Conservation (phyloP, 2,113 vertebrate genomes). For the Channa argus region DNA sequence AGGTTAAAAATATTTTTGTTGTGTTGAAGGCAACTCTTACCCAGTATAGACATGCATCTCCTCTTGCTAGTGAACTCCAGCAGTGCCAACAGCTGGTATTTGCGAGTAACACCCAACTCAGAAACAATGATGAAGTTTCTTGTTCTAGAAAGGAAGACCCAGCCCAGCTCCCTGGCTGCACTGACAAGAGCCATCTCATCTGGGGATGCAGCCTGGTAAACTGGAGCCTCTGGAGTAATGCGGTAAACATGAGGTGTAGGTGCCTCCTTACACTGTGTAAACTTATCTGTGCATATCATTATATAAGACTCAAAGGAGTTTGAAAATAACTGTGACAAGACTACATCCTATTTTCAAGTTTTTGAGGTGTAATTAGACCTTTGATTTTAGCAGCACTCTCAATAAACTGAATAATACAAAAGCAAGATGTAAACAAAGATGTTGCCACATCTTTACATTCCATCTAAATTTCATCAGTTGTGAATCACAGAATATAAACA, state of each 20-base stretch:
- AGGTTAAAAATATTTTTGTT: background rate
- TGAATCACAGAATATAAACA: background rate
- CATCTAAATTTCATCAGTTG: background rate
- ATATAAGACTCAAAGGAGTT: background rate
- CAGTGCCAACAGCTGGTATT: slow-evolving; percentile 89
- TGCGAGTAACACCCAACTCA: slow-evolving; percentile 86
- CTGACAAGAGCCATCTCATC: slow-evolving; percentile 92
- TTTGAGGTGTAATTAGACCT: background rate
- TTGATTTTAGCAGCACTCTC: background rate
- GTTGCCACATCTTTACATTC: no score
- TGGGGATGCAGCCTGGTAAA: slow-evolving; percentile 93
- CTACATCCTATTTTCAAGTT: background rate
- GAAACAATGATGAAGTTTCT: slow-evolving; percentile 87
- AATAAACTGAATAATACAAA: background rate
- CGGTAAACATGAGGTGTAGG: background rate
- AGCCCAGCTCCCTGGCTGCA: slow-evolving; percentile 90
- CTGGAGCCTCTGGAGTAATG: slow-evolving; percentile 79
- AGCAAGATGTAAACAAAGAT: background rate
- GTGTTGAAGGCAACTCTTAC: slow-evolving; percentile 76
- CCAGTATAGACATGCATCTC: slow-evolving; percentile 94
- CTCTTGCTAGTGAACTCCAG: slow-evolving; percentile 94
- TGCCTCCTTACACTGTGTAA: no score
- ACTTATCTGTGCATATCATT: background rate
- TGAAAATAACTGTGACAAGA: background rate
- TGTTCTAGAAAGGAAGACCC: slow-evolving; percentile 88